Percentiles rank a stretch among this genome's conserved stretches.
phyloP scores from a whole-genome alignment of 2,113 vertebrate species.

The Holacanthus passer region DNA sequence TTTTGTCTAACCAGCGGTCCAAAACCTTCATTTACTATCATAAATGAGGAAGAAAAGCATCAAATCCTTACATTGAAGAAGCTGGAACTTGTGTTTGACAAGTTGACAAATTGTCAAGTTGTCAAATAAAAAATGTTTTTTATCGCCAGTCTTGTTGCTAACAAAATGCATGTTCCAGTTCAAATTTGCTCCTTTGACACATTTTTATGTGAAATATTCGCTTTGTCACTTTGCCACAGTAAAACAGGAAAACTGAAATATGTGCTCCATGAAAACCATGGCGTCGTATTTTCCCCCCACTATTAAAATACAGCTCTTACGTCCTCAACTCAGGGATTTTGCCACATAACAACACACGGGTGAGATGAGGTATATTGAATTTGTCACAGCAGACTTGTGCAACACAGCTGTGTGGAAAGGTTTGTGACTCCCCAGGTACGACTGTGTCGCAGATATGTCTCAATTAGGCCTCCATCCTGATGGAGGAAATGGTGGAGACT shows the following conservation, averaged over 20 bases:
- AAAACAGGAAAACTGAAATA: not conserved
- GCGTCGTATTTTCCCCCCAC: not conserved
- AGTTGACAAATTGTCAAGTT: too few species aligned
- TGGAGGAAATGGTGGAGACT: slow-evolving; percentile 41
- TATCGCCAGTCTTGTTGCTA: not conserved
- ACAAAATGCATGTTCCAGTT: not conserved
- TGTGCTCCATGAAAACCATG: slow-evolving; percentile 4
- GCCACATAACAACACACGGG: not conserved
- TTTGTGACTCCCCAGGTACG: slow-evolving; percentile 49
- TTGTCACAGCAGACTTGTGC: slow-evolving; percentile 24
- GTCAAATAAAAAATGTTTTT: not conserved
- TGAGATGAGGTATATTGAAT: not conserved
- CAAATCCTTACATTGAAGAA: too few species aligned
- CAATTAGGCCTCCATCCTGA: slow-evolving; percentile 34
- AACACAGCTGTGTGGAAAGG: not conserved
- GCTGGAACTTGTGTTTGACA: too few species aligned
- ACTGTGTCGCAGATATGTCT: slow-evolving; percentile 41
- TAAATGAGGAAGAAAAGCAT: too few species aligned
- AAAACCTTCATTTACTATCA: too few species aligned
- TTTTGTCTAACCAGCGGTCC: too few species aligned
- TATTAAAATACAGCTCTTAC: not conserved
- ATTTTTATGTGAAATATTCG: slow-evolving; percentile 13
- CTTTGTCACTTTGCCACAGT: not conserved
- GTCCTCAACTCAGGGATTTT: slow-evolving; percentile 22
- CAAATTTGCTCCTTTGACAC: not conserved